Evolutionary conservation across 2,888 invertebrate genomes (phyloP).

Genomic region (Polietes domitor): DNA sequence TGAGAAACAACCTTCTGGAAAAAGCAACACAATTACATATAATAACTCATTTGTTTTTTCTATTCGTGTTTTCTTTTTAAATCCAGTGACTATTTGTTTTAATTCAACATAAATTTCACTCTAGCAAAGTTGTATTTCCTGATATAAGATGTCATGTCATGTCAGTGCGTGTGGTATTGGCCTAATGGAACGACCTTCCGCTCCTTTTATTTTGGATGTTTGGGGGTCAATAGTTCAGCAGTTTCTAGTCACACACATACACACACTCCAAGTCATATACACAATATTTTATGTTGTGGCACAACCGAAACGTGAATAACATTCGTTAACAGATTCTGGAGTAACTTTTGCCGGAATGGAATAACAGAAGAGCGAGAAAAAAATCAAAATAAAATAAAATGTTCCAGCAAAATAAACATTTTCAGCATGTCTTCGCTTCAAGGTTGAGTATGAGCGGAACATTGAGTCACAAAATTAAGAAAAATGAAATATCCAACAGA

Average conservation of each 20-base stretch:
- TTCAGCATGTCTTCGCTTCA: background rate
- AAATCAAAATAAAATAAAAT: constrained; percentile 9
- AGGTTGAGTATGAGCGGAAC: background rate
- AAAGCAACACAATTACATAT: too few species aligned
- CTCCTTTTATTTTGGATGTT: background rate
- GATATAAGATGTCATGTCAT: too few species aligned
- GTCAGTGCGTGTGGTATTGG: too few species aligned
- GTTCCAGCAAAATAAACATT: constrained; percentile 8
- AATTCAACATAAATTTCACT: too few species aligned
- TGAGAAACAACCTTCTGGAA: too few species aligned
- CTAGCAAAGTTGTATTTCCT: too few species aligned
- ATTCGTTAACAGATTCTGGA: background rate
- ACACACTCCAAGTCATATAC: background rate
- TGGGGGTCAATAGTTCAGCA: background rate
- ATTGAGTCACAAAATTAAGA: background rate
- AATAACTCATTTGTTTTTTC: too few species aligned
- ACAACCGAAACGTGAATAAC: constrained; percentile 22
- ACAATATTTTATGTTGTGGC: background rate
- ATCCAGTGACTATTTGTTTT: too few species aligned
- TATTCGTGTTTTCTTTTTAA: too few species aligned
- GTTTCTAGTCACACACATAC: background rate
- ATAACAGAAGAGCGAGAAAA: background rate
- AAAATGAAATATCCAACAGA: constrained; percentile 4
- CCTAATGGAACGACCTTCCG: too few species aligned
- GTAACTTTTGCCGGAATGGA: background rate